These are phyloP conservation scores for Daktulosphaira vitifoliae DNA, from an alignment of 1,140 invertebrate genomes.

Conservation along the genomic window DNA sequence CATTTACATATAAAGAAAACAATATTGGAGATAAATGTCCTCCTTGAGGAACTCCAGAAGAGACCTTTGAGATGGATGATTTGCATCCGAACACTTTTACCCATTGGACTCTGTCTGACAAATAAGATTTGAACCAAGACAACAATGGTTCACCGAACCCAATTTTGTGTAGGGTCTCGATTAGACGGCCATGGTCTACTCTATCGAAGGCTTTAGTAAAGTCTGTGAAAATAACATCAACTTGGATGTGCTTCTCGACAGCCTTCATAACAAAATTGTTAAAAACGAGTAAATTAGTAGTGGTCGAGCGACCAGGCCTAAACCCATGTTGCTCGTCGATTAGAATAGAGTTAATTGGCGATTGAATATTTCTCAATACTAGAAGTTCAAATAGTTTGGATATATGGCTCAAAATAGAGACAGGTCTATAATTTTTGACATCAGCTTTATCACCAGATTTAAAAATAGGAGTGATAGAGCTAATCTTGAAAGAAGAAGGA, in stretches of 20 bases:
- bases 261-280: neutral
- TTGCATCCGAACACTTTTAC: constrained; percentile 37
- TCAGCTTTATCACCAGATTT: constrained; percentile 13
- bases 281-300: neutral
- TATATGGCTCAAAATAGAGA: constrained; percentile 5
- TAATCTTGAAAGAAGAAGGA: neutral
- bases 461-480: constrained; percentile 15
- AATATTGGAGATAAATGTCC: constrained; percentile 40
- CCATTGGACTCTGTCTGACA: constrained; percentile 36
- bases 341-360: neutral
- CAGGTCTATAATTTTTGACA: constrained; percentile 28
- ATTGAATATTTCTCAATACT: neutral
- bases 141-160: constrained; percentile 15
- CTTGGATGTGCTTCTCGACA: neutral
- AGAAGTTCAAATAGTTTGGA: constrained; percentile 19
- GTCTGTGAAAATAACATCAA: neutral
- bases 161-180: neutral
- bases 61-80: constrained; percentile 33
- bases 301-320: neutral
- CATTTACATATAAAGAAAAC: constrained; percentile 41
- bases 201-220: constrained; percentile 25
- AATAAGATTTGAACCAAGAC: constrained; percentile 38
- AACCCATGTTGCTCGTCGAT: too few species aligned
- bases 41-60: constrained; percentile 40
- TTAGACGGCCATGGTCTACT: neutral